Evolutionary conservation across 2,113 vertebrate genomes (phyloP).

Genomic region (Hymenochirus boettgeri): DNA sequence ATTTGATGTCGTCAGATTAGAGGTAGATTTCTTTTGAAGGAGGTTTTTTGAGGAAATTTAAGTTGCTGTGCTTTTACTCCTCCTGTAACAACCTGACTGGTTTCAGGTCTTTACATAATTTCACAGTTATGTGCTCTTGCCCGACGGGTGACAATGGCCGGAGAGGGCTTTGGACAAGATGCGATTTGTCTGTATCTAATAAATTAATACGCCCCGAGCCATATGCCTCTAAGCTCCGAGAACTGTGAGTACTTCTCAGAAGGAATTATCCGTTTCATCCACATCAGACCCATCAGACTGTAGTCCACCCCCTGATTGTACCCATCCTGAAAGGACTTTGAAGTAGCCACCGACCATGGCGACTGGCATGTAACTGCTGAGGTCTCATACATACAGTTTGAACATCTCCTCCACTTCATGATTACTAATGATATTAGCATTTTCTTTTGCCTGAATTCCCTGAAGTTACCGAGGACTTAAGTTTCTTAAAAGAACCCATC

Average conservation of each 20-base stretch:
- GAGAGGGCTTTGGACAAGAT: slow-evolving; percentile 35
- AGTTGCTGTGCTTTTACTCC: slow-evolving; percentile 83
- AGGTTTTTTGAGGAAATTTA: slow-evolving; percentile 76
- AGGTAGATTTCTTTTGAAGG: slow-evolving; percentile 75
- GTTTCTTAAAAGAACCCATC: slow-evolving; percentile 89
- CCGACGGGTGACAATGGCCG: slow-evolving; percentile 28
- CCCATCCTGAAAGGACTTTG: slow-evolving; percentile 31
- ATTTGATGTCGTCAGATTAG: slow-evolving; percentile 56
- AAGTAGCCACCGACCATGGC: no score
- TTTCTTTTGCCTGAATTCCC: slow-evolving; percentile 78
- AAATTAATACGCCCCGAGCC: slow-evolving; percentile 83
- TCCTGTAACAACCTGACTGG: slow-evolving; percentile 62
- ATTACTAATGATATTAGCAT: slow-evolving; percentile 50
- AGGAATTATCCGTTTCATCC: slow-evolving; percentile 61
- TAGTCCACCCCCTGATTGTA: slow-evolving; percentile 46
- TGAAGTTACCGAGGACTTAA: slow-evolving; percentile 86
- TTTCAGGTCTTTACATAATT: slow-evolving; percentile 54
- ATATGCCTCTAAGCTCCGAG: slow-evolving; percentile 85
- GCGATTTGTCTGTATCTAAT: slow-evolving; percentile 57
- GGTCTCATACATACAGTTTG: no score
- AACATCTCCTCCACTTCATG: background rate
- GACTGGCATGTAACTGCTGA: no score
- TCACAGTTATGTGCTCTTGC: slow-evolving; percentile 47
- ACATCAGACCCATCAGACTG: slow-evolving; percentile 69
- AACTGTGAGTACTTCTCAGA: slow-evolving; percentile 78